These are phyloP conservation scores for Eolophus roseicapilla DNA, from an alignment of 2,113 vertebrate genomes.

Conservation along the genomic window DNA sequence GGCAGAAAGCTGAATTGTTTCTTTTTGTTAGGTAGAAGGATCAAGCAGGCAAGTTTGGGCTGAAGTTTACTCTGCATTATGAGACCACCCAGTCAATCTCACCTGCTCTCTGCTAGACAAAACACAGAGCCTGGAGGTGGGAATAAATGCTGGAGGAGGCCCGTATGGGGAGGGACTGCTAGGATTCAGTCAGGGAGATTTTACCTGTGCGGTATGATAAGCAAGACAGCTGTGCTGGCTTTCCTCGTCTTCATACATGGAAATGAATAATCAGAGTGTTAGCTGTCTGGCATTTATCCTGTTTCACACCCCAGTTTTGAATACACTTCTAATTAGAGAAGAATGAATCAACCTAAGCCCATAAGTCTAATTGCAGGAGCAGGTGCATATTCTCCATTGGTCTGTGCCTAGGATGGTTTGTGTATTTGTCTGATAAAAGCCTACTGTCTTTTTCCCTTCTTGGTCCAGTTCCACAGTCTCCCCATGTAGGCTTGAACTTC, in stretches of 20 bases:
- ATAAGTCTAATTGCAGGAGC: background rate
- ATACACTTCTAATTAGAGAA: background rate
- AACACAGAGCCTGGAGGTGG: constrained; percentile 13
- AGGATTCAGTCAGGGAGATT: background rate
- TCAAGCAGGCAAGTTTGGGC: constrained; percentile 50
- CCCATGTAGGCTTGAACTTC: background rate
- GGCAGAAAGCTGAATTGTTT: constrained; percentile 16
- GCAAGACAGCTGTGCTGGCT: background rate
- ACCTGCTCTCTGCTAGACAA: constrained; percentile 20
- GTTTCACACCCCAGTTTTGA: background rate
- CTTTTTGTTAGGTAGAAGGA: constrained; percentile 13
- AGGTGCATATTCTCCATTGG: background rate
- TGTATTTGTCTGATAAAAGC: background rate
- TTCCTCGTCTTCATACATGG: background rate
- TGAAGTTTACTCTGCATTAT: background rate
- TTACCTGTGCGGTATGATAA: background rate
- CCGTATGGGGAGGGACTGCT: background rate
- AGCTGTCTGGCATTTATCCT: background rate
- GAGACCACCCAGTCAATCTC: constrained; percentile 35
- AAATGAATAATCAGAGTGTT: background rate
- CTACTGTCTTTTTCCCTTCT: background rate
- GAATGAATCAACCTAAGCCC: background rate
- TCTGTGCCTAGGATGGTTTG: background rate
- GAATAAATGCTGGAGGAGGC: background rate
- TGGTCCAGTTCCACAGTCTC: background rate